Evolutionary conservation across 2,888 invertebrate species (phyloP), one percentile per base, ranked within the genome.

Genomic region (Lampropteryx suffumata): DNA sequence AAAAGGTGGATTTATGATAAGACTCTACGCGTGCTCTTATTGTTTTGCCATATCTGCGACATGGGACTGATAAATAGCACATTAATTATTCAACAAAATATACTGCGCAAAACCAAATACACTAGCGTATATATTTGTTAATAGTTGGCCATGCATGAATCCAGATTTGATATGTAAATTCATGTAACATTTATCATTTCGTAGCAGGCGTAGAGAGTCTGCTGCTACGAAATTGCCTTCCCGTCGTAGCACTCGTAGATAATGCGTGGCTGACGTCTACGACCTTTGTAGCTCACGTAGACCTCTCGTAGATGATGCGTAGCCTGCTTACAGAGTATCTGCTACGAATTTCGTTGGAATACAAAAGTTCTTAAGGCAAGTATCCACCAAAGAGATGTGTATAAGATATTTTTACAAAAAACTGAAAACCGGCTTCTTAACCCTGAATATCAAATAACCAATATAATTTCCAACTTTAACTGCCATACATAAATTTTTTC

Each of bases 1-100:
- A 79, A 79, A 80, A 79, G 55, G 53, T 46, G 40, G 55, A 61
- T 61, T 59, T 59, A 61, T 61, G 48, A 50, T 58, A 57, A 58
- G 56, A 50, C 46, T 53, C 33, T n/a, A n/a, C 55, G 50, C 53
- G 11, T 34, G 35, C 35, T 59, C 52, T 49, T 53, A 53, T 59
- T 56, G 56, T 53, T 53, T 44, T 48, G 43, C 49, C 46, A 48
- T 50, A 45, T 44, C 48, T 52, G 47, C 57, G 45, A 56, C 41
- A 51, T 6, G 14, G 3, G 5, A 13, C 45, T 13, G 13, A 29
- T 10, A 42, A 42, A 8, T 21, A 17, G 7, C 10, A 13, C 14
- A 32, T 32, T 7, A 13, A 36, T 54, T 17, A 17, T 4, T 17
- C 17, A 17, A 2, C 2, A 3, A 17, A 17, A 17, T 2, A 17